Percentiles rank a stretch among this genome's conserved stretches.
These are phyloP conservation scores for Adelosebastes latens DNA, from an alignment of 2,797 vertebrate species.

Conservation along the genomic window DNA sequence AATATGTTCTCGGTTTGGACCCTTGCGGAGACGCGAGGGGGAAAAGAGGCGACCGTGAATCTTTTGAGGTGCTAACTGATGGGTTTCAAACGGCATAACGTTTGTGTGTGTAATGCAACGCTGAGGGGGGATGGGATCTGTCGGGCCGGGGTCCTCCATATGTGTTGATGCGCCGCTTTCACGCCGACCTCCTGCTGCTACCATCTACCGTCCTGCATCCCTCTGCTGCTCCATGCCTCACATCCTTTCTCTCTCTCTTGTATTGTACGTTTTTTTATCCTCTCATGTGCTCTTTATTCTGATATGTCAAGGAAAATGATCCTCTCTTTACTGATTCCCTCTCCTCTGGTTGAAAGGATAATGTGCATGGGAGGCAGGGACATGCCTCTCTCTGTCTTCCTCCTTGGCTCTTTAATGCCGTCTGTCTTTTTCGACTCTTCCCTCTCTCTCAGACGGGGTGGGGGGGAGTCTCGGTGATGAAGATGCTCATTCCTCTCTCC, in stretches of 20 bases:
- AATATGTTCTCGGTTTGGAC: conserved; percentile 3
- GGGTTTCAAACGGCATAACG: conserved; percentile 60
- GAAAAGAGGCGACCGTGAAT: conserved; percentile 40
- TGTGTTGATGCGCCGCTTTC: conserved; percentile 30
- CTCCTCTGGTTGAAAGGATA: conserved; percentile 55
- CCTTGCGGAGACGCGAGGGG: conserved; percentile 6
- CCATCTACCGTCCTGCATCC: background rate
- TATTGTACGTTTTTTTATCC: conserved; percentile 9
- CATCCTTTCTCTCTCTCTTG: conserved; percentile 23
- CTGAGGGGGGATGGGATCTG: conserved; percentile 37
- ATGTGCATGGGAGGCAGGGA: conserved; percentile 50
- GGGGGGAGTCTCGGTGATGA: conserved; percentile 69
- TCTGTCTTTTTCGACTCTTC: conserved; percentile 50
- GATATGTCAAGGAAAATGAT: conserved; percentile 53
- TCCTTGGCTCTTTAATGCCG: conserved; percentile 42
- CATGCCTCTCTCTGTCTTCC: conserved; percentile 28
- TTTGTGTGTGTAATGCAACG: conserved; percentile 57
- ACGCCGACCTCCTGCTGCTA: conserved; percentile 10
- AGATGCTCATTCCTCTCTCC: conserved; percentile 78
- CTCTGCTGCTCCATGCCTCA: background rate
- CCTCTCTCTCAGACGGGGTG: conserved; percentile 42
- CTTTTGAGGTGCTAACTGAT: conserved; percentile 56
- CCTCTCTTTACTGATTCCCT: conserved; percentile 38
- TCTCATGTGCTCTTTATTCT: conserved; percentile 52
- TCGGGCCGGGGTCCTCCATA: conserved; percentile 1